phyloP scores from a whole-genome alignment of 2,888 invertebrate genomes.

The Molorchus minor region DNA sequence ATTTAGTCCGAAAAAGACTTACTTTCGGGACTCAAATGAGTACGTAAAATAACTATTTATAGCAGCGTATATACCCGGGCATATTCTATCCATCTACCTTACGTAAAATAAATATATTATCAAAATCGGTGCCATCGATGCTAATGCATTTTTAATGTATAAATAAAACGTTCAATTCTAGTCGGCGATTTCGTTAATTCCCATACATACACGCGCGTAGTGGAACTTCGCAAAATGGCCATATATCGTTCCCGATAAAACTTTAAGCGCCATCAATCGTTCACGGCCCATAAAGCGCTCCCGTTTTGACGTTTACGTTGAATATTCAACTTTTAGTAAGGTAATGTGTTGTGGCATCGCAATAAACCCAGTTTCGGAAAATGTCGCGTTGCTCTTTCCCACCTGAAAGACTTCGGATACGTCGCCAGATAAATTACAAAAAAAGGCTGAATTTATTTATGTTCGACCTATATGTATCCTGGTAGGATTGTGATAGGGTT shows the following conservation, averaged over 20 bases:
- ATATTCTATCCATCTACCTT: too few relatives aligned
- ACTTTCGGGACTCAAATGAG: too few relatives aligned
- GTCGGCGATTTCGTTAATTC: constrained; percentile 31
- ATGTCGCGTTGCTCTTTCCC: constrained; percentile 20
- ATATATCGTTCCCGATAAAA: constrained; percentile 41
- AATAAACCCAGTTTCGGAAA: constrained; percentile 24
- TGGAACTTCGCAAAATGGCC: constrained; percentile 33
- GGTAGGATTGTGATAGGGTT: too few relatives aligned
- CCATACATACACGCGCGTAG: constrained; percentile 29
- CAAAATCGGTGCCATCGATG: too few relatives aligned
- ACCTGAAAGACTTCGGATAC: constrained; percentile 10
- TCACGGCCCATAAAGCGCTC: constrained; percentile 40
- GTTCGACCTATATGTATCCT: too few relatives aligned
- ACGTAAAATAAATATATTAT: too few relatives aligned
- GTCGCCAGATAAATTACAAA: not conserved
- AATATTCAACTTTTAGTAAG: constrained; percentile 32
- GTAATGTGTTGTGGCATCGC: constrained; percentile 29
- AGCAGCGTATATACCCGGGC: too few relatives aligned
- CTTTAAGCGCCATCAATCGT: constrained; percentile 43
- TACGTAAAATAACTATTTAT: too few relatives aligned
- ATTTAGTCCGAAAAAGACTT: too few relatives aligned
- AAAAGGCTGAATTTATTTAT: too few relatives aligned
- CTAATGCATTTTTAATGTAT: too few relatives aligned
- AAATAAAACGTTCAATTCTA: too few relatives aligned
- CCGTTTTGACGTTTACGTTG: constrained; percentile 40